Evolutionary conservation across 2,888 invertebrate genomes (phyloP).

Genomic region (Polydrusus tereticollis): DNA sequence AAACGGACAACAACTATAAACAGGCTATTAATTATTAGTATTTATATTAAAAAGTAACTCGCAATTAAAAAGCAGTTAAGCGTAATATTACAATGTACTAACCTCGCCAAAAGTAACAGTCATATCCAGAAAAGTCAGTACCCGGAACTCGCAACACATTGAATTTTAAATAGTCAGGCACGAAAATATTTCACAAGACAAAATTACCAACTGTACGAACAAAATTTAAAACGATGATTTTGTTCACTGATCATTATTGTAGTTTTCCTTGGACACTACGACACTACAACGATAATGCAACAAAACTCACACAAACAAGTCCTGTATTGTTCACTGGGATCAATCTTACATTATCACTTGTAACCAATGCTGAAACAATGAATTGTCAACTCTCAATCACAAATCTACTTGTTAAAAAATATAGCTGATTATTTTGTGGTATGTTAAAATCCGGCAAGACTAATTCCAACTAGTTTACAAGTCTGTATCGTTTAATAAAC

Average conservation of each 20-base stretch:
- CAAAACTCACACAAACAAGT: background rate
- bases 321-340: background rate
- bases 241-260: background rate
- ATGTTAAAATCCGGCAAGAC: conserved; percentile 2
- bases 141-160: conserved; percentile 41
- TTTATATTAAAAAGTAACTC: background rate
- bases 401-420: conserved; percentile 10
- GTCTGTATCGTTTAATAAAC: background rate
- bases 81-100: conserved; percentile 23
- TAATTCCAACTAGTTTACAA: background rate
- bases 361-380: conserved; percentile 8
- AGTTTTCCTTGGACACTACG: background rate
- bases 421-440: background rate
- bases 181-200: background rate
- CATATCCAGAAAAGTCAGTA: conserved; percentile 46
- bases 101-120: conserved; percentile 50
- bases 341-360: conserved; percentile 10
- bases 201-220: background rate
- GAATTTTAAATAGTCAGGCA: conserved; percentile 1
- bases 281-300: background rate
- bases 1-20: background rate
- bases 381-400: background rate
- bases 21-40: background rate
- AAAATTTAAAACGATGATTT: background rate
- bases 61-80: conserved; percentile 14